These are phyloP conservation scores for Mesopsocus fuscifrons DNA, from an alignment of 2,888 invertebrate species.

Conservation along the genomic window DNA sequence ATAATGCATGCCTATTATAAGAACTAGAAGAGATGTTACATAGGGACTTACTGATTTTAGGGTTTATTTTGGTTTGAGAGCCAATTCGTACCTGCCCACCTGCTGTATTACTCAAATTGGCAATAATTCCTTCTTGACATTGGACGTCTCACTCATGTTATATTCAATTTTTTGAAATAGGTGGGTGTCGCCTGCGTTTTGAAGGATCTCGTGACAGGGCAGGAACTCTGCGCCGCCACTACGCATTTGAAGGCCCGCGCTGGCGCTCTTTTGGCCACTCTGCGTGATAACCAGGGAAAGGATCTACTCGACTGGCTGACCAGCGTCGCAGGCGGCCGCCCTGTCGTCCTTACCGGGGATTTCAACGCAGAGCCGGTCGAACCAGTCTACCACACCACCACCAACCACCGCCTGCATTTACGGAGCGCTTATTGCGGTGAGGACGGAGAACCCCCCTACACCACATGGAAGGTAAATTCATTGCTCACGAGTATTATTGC, in stretches of 20 bases:
- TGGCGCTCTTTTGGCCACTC: slow-evolving; percentile 41
- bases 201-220: slow-evolving; percentile 31
- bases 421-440: slow-evolving; percentile 33
- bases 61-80: too few species aligned
- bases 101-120: too few species aligned
- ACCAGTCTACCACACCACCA: slow-evolving; percentile 42
- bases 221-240: slow-evolving; percentile 43
- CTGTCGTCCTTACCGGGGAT: slow-evolving; percentile 49
- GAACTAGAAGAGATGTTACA: too few species aligned
- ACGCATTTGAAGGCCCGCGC: slow-evolving; percentile 56
- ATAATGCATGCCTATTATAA: too few species aligned
- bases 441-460: slow-evolving; percentile 42
- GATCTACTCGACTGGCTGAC: slow-evolving; percentile 39
- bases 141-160: too few species aligned
- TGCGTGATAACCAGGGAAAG: slow-evolving; percentile 50
- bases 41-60: too few species aligned
- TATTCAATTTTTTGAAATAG: too few species aligned
- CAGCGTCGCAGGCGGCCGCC: slow-evolving; percentile 28
- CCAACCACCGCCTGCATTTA: slow-evolving; percentile 27
- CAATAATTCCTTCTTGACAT: too few species aligned
- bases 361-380: slow-evolving; percentile 58
- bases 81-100: too few species aligned
- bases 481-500: too few species aligned
- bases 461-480: slow-evolving; percentile 44
- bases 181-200: slow-evolving; percentile 40